Evolutionary conservation across 2,113 vertebrate species (phyloP).

Genomic region (Tichodroma muraria): DNA sequence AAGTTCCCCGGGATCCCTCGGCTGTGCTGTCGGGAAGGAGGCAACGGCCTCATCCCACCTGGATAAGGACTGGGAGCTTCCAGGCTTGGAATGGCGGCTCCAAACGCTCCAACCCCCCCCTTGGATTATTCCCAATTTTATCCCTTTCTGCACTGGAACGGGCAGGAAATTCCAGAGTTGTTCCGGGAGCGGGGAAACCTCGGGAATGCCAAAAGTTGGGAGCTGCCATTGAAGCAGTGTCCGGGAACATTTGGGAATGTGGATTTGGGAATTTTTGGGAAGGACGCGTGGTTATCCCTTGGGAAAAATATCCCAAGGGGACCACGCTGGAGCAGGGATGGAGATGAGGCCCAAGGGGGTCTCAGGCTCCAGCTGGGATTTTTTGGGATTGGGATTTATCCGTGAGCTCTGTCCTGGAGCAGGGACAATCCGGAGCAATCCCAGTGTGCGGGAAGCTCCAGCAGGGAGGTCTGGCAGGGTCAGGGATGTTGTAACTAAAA

Average conservation of each 20-base stretch:
- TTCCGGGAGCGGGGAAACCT: neutral
- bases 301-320: neutral
- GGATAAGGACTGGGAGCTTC: neutral
- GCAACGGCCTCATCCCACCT: neutral
- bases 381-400: neutral
- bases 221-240: neutral
- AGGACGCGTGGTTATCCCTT: neutral
- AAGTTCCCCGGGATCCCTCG: accelerated
- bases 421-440: neutral
- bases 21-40: neutral
- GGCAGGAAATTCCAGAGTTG: neutral
- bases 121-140: neutral
- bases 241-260: neutral
- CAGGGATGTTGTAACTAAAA: neutral
- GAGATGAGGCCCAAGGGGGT: neutral
- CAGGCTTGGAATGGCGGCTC: neutral
- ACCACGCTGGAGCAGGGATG: neutral
- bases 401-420: accelerated
- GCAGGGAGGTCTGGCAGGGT: neutral
- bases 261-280: neutral
- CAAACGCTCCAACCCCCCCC: accelerated
- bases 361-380: neutral
- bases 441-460: neutral
- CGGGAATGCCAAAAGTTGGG: neutral
- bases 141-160: neutral